Percentiles rank a stretch among this genome's conserved stretches.
These are phyloP conservation scores for Meloe dianella DNA, from an alignment of 2,888 invertebrate genomes.

Conservation along the genomic window DNA sequence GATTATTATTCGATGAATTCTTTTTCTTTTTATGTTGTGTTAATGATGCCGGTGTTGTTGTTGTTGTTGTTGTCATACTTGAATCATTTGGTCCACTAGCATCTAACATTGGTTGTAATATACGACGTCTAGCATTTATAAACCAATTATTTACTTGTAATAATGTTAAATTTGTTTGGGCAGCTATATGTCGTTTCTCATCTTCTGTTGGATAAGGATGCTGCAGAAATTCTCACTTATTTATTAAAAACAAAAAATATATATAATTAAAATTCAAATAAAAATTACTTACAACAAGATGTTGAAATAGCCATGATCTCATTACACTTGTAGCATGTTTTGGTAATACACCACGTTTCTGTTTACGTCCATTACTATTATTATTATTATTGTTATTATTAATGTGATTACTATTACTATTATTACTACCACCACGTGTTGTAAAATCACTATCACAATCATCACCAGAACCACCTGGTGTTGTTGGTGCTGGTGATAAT, in stretches of 20 bases:
- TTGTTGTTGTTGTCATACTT: neutral
- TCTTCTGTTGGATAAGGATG: constrained; percentile 96
- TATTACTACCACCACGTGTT: constrained; percentile 44
- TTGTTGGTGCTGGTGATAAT: constrained; percentile 67
- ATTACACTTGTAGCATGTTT: constrained; percentile 96
- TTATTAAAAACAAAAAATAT: too few species aligned
- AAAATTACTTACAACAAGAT: constrained; percentile 76
- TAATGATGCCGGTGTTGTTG: neutral
- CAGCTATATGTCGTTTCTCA: constrained; percentile 88
- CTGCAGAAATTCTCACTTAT: constrained; percentile 65
- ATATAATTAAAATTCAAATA: neutral
- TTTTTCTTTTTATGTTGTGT: constrained; percentile 62
- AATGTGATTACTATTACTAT: constrained; percentile 41
- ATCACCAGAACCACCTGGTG: constrained; percentile 65
- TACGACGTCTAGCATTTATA: constrained; percentile 90
- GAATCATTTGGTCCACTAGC: constrained; percentile 60
- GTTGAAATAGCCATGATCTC: constrained; percentile 96
- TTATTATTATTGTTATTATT: neutral
- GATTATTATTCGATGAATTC: constrained; percentile 67
- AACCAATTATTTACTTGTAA: constrained; percentile 91
- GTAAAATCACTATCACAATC: constrained; percentile 63
- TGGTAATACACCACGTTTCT: constrained; percentile 90
- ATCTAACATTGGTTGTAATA: constrained; percentile 92
- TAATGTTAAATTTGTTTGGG: constrained; percentile 82
- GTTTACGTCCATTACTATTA: constrained; percentile 62